Evolutionary conservation across 2,113 vertebrate genomes (phyloP), one percentile per base, ranked within the genome.

Genomic region (Athene noctua): DNA sequence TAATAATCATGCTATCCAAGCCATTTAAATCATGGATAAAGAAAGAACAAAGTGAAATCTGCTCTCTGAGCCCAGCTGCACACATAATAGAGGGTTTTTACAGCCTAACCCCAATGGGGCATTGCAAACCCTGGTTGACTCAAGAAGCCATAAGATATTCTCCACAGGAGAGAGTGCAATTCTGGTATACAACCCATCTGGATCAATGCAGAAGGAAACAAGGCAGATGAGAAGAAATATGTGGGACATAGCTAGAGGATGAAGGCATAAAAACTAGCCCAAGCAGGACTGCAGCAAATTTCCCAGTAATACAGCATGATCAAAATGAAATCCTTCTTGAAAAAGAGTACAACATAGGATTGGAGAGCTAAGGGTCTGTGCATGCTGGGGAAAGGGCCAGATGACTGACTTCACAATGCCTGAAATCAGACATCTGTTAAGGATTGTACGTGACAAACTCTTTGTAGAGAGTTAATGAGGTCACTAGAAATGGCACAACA

Each of bases 391-490:
- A 89, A 83, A 91, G 29, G 74, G 67, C 70, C 67, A 85, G 54
- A 91, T 93, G 82, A 96, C 36, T 92, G 86, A 89, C 61, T 95
- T 65, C 13, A 5, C 71, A 74, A 44, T 79, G 90, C 54, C 73
- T 95, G 82, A 95, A 95, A 94, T 94, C 95, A 95, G 73, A 94
- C 96, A 94, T 96, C 95, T 97, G 95, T 92, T 95, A 97, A 96
- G 62, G 81, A 95, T 87, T 92, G 86, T 91, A 95, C 7, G 26
- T 88, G 95, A 97, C 89, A 96, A 95, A 95, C 73, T 42, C 71
- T 92, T 93, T 88, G 67, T 73, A 83, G 91, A 66, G 78, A 95
- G 82, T 80, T 90, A 95, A 95, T 93, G 91, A 96, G 90, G 95
- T 97, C 88, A 91, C 77, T 80, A 86, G 85, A 89, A 95, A 88